Percentiles rank a stretch among this genome's conserved stretches.
phyloP scores from a whole-genome alignment of 2,888 invertebrate species.

The Hylaea fasciaria region DNA sequence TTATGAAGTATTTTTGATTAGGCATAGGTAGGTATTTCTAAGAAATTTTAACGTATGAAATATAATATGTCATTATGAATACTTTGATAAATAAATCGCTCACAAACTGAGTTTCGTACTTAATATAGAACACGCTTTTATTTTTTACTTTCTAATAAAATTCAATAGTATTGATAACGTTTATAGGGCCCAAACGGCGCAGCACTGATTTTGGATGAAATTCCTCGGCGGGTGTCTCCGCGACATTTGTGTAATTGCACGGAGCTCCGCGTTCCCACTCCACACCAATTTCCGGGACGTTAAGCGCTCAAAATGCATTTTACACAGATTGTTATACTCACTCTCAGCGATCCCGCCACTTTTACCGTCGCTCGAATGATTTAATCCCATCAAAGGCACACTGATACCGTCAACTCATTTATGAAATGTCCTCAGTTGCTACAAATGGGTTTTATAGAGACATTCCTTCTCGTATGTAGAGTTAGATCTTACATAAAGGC shows the following conservation, averaged over 20 bases:
- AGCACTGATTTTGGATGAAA: slow-evolving; percentile 38
- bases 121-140: background rate
- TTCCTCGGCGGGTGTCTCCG: slow-evolving; percentile 47
- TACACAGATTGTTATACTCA: slow-evolving; percentile 71
- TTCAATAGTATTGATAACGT: slow-evolving; percentile 34
- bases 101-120: no score
- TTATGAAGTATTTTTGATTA: slow-evolving; percentile 40
- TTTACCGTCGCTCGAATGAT: slow-evolving; percentile 60
- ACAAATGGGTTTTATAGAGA: slow-evolving; percentile 13
- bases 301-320: slow-evolving; percentile 78
- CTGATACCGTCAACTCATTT: slow-evolving; percentile 19
- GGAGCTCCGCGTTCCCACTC: slow-evolving; percentile 66
- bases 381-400: slow-evolving; percentile 42
- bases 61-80: no score
- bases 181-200: slow-evolving; percentile 30
- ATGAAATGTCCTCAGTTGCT: slow-evolving; percentile 14
- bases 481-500: no score
- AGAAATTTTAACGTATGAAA: background rate
- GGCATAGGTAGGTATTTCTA: background rate
- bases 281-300: slow-evolving; percentile 76
- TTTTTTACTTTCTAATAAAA: background rate
- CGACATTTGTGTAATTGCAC: slow-evolving; percentile 77
- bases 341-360: slow-evolving; percentile 62
- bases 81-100: no score
- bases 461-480: background rate